Base-by-base conservation (phyloP, 2,797 vertebrate genomes). In the Gadopsis bispinosus region DNA sequence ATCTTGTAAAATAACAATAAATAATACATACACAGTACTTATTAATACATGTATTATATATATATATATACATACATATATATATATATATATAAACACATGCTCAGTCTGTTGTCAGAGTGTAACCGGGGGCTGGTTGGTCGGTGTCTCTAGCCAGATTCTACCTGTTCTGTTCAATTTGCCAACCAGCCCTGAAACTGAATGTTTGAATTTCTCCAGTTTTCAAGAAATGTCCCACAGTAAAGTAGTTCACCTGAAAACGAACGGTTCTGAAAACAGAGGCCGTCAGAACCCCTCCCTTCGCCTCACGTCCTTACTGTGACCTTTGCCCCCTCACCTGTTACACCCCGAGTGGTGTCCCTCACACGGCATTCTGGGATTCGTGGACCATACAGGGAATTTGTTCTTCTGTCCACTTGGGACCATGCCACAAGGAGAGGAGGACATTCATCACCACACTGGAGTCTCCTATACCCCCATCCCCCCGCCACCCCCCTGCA, bases 1-100 rank as follows among this genome's bases (percentile, higher is more conserved):
- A 95, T 93, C 92, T 91, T 94, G 91, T 93, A 91, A 96, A 89
- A 94, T 95, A 96, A 93, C 91, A 83, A 67, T 85, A 83, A 87
- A 91, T 50, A 83, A 87, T 58, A 83, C 79, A 79, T 88, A 87
- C 85, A 91, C 83, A 90, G 69, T 89, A 88, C 87, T 83, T 90
- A 73, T 86, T 90, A 86, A 85, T 81, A 91, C 91, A 84, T 94
- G 89, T 93, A 91, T 85, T 76, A 90, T 90, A 86, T 74, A 71
- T 48, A 66, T 26, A 26, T 26, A 26, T 26, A 26, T 26, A n/a
- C n/a, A n/a, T n/a, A n/a, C n/a, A 26, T 26, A 26, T 26, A 26
- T 26, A 26, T n/a, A n/a, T n/a, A n/a, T n/a, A n/a, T n/a, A n/a
- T n/a, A n/a, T n/a, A n/a, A 31, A 43, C 70, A 22, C 45, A 59